phyloP scores from a whole-genome alignment of 1,140 invertebrate species.

The Ericerus pela region DNA sequence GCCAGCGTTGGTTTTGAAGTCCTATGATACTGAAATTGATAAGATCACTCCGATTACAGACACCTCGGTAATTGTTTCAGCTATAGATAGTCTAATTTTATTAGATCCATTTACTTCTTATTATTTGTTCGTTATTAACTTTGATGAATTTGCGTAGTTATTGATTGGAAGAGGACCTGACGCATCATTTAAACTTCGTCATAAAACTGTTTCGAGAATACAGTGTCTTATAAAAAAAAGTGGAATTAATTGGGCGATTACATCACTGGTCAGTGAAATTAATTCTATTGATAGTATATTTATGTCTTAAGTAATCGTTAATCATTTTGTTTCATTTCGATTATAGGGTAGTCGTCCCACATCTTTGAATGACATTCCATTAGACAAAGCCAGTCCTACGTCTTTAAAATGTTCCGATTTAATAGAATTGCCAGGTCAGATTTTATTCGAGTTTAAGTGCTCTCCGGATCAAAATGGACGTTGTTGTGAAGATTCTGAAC shows the following conservation, averaged over 20 bases:
- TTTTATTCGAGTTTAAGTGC: slow-evolving; percentile 1
- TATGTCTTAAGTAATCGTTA: not conserved
- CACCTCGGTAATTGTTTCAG: too few relatives aligned
- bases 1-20: too few relatives aligned
- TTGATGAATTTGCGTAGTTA: too few relatives aligned
- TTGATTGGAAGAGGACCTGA: not conserved
- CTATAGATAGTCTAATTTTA: too few relatives aligned
- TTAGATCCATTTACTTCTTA: too few relatives aligned
- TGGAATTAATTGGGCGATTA: not conserved
- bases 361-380: not conserved
- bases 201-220: not conserved
- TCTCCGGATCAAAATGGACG: not conserved
- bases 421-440: not conserved
- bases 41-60: too few relatives aligned
- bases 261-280: not conserved
- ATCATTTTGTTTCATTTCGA: not conserved
- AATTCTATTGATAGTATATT: not conserved
- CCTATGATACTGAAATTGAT: too few relatives aligned
- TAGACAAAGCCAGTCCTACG: not conserved
- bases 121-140: too few relatives aligned
- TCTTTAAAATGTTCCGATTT: not conserved
- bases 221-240: not conserved
- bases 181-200: not conserved
- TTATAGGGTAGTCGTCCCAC: not conserved
- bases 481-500: not conserved